Conservation (phyloP, 2,797 vertebrate species). For the Todus mexicanus region DNA sequence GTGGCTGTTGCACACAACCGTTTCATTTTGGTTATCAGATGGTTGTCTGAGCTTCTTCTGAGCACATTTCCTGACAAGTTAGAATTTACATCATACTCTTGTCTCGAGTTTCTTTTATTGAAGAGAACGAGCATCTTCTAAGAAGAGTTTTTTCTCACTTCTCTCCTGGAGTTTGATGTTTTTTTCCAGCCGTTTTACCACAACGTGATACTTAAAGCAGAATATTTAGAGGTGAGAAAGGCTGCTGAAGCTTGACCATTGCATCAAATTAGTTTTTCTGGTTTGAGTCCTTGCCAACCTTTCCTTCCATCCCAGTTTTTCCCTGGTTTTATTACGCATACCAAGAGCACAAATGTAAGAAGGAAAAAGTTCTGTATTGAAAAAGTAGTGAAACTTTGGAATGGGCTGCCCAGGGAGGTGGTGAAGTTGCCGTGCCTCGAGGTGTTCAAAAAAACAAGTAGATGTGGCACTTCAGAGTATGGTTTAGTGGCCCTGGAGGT, state of each 20-base stretch:
- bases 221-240: not conserved
- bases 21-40: not conserved
- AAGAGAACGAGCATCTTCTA: not conserved
- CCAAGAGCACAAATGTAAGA: not conserved
- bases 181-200: not conserved
- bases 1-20: not conserved
- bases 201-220: not conserved
- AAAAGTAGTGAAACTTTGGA: too few relatives aligned
- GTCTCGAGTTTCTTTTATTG: not conserved
- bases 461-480: too few relatives aligned
- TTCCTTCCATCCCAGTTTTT: not conserved
- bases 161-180: not conserved
- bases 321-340: not conserved
- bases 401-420: too few relatives aligned
- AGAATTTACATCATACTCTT: not conserved
- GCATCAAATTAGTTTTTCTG: not conserved
- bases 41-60: not conserved
- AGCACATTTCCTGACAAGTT: not conserved
- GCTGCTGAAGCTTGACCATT: not conserved
- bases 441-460: too few relatives aligned
- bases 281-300: not conserved
- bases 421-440: too few relatives aligned
- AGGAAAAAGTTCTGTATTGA: too few relatives aligned
- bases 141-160: not conserved
- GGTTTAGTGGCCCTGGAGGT: too few relatives aligned